Percentiles rank a stretch among this genome's conserved stretches.
Conservation (phyloP, 2,888 invertebrate genomes). For the Dexiosoma caninum region DNA sequence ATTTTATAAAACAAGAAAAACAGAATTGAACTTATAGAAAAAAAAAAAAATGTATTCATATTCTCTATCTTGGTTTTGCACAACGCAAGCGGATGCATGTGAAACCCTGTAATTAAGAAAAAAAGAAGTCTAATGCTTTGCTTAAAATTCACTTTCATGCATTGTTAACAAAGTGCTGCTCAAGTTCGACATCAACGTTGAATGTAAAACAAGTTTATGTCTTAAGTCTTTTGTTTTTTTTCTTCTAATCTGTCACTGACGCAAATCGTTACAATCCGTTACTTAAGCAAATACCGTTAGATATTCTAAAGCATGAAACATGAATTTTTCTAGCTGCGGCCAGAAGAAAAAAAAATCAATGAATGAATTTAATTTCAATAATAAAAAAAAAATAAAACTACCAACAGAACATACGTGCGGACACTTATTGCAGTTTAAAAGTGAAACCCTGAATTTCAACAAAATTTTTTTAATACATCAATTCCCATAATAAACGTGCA, state of each 20-base stretch:
- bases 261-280: background rate
- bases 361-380: background rate
- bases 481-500: background rate
- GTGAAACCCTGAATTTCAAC: background rate
- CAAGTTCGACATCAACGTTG: background rate
- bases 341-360: background rate
- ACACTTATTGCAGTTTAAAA: no score
- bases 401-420: no score
- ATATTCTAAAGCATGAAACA: background rate
- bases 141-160: background rate
- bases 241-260: background rate
- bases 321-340: background rate
- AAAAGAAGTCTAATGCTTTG: background rate
- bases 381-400: no score
- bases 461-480: background rate
- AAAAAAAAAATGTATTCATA: no score
- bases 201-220: constrained; percentile 24
- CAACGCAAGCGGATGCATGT: background rate
- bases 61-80: background rate
- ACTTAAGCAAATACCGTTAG: constrained; percentile 13
- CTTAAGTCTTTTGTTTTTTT: constrained; percentile 9
- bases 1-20: no score
- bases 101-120: background rate
- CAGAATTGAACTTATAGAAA: no score
- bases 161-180: background rate